Percentiles rank a stretch among this genome's conserved stretches.
Evolutionary conservation across 2,797 vertebrate species (phyloP).

Genomic region (Cryptoprocta ferox): DNA sequence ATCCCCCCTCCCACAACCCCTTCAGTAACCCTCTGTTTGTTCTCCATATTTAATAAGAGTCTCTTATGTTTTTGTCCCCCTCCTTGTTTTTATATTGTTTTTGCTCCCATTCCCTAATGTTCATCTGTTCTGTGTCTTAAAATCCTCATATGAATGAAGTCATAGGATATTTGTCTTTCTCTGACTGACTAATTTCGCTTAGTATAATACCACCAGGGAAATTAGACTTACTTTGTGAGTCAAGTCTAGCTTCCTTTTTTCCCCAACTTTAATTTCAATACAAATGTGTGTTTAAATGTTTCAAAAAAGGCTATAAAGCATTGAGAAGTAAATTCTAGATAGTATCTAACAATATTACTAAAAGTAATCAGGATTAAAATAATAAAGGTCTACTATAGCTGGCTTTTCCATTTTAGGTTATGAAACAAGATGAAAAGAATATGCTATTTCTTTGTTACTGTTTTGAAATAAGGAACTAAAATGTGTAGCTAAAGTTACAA

Average conservation of each 20-base stretch:
- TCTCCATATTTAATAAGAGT: too few relatives aligned
- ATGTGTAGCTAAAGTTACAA: not conserved
- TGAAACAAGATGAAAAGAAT: conserved; percentile 33
- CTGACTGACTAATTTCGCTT: too few relatives aligned
- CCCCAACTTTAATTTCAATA: not conserved
- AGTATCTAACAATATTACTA: conserved; percentile 12
- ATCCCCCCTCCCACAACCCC: too few relatives aligned
- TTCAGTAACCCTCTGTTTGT: too few relatives aligned
- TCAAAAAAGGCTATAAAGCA: conserved; percentile 49
- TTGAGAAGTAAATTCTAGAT: conserved; percentile 19
- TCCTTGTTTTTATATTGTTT: too few relatives aligned
- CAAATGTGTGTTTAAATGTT: conserved; percentile 13
- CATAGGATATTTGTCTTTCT: too few relatives aligned
- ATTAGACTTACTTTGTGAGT: conserved; percentile 19
- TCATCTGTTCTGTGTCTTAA: too few relatives aligned
- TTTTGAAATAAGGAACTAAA: conserved; percentile 15
- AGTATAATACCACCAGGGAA: not conserved
- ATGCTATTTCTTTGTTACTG: not conserved
- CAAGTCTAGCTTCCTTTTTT: not conserved
- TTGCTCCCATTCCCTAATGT: too few relatives aligned
- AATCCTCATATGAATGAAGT: too few relatives aligned
- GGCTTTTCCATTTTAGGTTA: conserved; percentile 42
- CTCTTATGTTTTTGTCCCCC: too few relatives aligned
- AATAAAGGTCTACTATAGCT: not conserved
- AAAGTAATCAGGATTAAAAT: conserved; percentile 4